These are phyloP conservation scores for Pyxicephalus adspersus DNA, from an alignment of 2,113 vertebrate species.

Conservation along the genomic window DNA sequence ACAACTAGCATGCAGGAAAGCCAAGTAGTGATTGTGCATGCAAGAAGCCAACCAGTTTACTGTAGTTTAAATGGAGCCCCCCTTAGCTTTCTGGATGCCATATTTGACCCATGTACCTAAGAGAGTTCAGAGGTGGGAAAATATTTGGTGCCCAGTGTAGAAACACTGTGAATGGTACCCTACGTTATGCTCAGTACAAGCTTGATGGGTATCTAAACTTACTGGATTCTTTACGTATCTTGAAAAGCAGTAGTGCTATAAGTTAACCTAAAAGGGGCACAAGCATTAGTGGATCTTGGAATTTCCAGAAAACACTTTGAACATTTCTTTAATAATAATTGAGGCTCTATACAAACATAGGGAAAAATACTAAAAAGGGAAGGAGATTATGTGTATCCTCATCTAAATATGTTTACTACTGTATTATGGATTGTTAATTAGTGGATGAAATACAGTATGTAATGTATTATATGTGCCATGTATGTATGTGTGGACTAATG, in stretches of 20 bases:
- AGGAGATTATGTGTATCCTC: background rate
- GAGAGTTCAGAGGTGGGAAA: background rate
- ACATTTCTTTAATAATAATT: no score
- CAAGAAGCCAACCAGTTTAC: no score
- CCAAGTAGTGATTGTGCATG: no score
- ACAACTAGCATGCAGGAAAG: no score
- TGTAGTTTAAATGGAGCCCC: no score
- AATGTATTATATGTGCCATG: constrained; percentile 39
- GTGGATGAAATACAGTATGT: constrained; percentile 23
- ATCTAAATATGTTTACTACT: constrained; percentile 34
- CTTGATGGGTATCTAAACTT: constrained; percentile 75
- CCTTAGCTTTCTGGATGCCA: constrained; percentile 60
- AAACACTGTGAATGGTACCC: constrained; percentile 81
- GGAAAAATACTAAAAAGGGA: background rate
- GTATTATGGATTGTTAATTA: constrained; percentile 21
- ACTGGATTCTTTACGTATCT: constrained; percentile 75
- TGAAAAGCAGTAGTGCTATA: constrained; percentile 78
- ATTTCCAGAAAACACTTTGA: constrained; percentile 2
- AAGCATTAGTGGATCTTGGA: constrained; percentile 68
- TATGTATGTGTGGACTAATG: constrained; percentile 38
- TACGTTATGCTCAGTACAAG: constrained; percentile 74
- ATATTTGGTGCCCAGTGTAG: constrained; percentile 57
- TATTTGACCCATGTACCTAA: background rate
- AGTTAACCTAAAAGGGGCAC: constrained; percentile 81
- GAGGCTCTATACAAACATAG: background rate